A percentile compares a stretch with the other conserved stretches of the same genome.
These are phyloP conservation scores for Bucco capensis DNA, from an alignment of 2,113 vertebrate genomes.

Conservation along the genomic window DNA sequence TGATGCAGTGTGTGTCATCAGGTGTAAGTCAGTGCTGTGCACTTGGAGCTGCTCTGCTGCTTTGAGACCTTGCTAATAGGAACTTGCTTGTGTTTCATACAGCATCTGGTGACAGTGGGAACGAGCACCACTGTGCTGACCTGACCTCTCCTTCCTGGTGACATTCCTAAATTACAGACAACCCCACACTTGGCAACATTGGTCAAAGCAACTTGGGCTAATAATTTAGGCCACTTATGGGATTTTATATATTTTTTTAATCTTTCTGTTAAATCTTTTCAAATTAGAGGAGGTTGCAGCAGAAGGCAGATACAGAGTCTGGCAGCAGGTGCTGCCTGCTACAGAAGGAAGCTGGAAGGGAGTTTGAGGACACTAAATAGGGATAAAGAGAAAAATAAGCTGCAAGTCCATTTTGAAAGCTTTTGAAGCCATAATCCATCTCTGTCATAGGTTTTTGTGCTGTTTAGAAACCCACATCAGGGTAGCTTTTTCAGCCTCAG, in stretches of 20 bases:
- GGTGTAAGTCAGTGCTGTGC: background rate
- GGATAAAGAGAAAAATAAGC: conserved; percentile 9
- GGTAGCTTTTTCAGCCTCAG: background rate
- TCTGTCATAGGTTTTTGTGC: background rate
- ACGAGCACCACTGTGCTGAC: accelerated
- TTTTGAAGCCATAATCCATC: conserved; percentile 4
- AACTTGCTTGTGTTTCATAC: background rate
- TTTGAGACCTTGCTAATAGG: accelerated
- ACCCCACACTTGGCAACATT: background rate
- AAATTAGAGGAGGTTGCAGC: background rate
- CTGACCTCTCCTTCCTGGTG: background rate
- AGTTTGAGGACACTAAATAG: background rate
- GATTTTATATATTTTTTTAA: background rate
- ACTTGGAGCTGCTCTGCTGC: background rate
- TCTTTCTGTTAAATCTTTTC: background rate
- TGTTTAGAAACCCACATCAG: background rate
- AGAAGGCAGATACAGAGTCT: background rate
- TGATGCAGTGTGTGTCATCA: accelerated
- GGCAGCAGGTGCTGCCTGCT: background rate
- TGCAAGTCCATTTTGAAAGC: background rate
- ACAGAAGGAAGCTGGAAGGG: background rate
- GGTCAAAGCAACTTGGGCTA: background rate
- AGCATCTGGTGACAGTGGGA: accelerated
- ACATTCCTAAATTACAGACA: background rate
- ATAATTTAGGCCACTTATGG: background rate